Evolutionary conservation across 1,140 invertebrate species (phyloP).

Genomic region (Leptopilina boulardi): DNA sequence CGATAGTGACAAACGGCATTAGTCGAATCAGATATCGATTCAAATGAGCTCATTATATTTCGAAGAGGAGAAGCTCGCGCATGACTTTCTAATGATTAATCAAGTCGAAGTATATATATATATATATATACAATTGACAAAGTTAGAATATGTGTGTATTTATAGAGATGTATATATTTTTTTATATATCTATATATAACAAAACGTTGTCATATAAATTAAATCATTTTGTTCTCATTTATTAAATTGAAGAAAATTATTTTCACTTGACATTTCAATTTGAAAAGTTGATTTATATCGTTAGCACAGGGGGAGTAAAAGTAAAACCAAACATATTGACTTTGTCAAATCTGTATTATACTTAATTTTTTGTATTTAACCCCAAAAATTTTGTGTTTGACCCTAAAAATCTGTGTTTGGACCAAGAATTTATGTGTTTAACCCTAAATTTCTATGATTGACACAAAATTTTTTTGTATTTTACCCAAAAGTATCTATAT

Average conservation of each 20-base stretch:
- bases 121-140: background rate
- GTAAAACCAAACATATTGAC: background rate
- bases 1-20: constrained; percentile 65
- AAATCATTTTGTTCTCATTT: background rate
- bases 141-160: background rate
- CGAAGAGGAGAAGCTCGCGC: constrained; percentile 58
- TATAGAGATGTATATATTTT: background rate
- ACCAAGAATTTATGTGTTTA: too few species aligned
- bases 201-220: background rate
- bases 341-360: constrained; percentile 10
- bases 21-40: constrained; percentile 69
- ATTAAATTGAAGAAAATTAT: constrained; percentile 8
- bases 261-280: constrained; percentile 5
- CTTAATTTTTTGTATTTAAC: too few species aligned
- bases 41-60: constrained; percentile 72
- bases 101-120: constrained; percentile 50
- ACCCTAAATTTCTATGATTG: too few species aligned
- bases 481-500: too few species aligned
- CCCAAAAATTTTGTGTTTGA: too few species aligned
- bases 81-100: constrained; percentile 67
- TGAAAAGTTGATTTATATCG: constrained; percentile 9
- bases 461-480: too few species aligned
- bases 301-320: background rate
- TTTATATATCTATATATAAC: too few species aligned
- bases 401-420: too few species aligned